Evolutionary conservation across 2,888 invertebrate genomes (phyloP).

Genomic region (Catocala sponsa): DNA sequence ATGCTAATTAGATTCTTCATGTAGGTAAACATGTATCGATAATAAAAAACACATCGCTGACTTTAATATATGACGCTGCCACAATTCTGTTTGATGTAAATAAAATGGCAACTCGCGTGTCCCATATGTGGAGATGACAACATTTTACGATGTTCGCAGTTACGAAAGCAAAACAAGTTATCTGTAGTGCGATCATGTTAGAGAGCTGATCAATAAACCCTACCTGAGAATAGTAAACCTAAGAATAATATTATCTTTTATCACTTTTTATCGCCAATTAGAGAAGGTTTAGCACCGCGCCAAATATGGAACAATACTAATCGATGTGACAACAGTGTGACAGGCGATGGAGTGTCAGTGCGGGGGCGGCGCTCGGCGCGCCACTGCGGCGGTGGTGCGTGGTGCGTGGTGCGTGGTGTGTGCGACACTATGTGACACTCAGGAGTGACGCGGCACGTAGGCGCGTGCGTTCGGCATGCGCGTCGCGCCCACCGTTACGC

Average conservation of each 20-base stretch:
- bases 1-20: slow-evolving; percentile 35
- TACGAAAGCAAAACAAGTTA: slow-evolving; percentile 11
- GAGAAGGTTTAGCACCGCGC: slow-evolving; percentile 33
- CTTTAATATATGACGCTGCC: slow-evolving; percentile 24
- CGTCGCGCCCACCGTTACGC: slow-evolving; percentile 68
- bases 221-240: slow-evolving; percentile 12
- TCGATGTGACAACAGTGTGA: slow-evolving; percentile 39
- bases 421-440: slow-evolving; percentile 14
- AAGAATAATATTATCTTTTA: slow-evolving; percentile 31
- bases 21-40: slow-evolving; percentile 19
- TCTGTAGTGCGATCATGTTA: slow-evolving; percentile 10
- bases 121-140: slow-evolving; percentile 13
- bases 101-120: slow-evolving; percentile 11
- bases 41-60: slow-evolving; percentile 9
- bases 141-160: slow-evolving; percentile 2
- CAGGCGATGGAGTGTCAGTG: slow-evolving; percentile 32
- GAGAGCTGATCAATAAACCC: slow-evolving; percentile 13
- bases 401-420: slow-evolving; percentile 27
- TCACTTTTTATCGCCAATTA: slow-evolving; percentile 36
- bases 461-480: slow-evolving; percentile 65
- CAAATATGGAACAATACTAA: slow-evolving; percentile 44
- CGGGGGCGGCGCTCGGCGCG: slow-evolving; percentile 22
- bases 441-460: slow-evolving; percentile 65
- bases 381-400: slow-evolving; percentile 5
- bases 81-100: slow-evolving; percentile 23